Evolutionary conservation across 2,113 vertebrate genomes (phyloP), one percentile per base, ranked within the genome.

Genomic region (Arenaria interpres): DNA sequence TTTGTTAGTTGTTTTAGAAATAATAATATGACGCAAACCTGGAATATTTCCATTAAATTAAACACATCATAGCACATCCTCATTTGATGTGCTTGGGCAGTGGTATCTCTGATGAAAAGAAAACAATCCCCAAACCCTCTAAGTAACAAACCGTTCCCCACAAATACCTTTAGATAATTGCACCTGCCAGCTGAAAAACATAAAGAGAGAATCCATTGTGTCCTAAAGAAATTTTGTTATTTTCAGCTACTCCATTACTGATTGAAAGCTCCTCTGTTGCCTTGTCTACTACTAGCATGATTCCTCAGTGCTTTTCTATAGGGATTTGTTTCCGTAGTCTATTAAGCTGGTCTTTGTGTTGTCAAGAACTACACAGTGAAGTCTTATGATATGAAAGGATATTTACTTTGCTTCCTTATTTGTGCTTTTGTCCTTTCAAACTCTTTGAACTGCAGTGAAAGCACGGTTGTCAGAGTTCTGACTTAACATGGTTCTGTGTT

Each of bases 371-470:
- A 87, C 63, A 82, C 25, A 66, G 24, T 59, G 78, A 90, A 91
- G 72, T 80, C 71, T 80, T 85, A 91, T 28, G 73, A 85, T 82
- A 76, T 30, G 63, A 88, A 83, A 79, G 54, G 63, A 63, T 95
- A 88, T 94, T 96, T 95, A 54, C 88, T 95, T 95, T 93, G 18
- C 63, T 88, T 91, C 63, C 45, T 66, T 73, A 69, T 91, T 83
- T 91, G 46, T 91, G 39, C 50, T 84, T 82, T 71, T 84, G 67
- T 91, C 82, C 46, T 80, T 83, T 87, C 53, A 80, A 67, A 64
- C 41, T 90, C 91, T 97, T 95, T 84, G 95, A 95, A 90, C 92
- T 89, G 50, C 92, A 96, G 87, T 97, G 94, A 97, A 96, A 96
- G 19, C 69, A 81, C 24, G 7, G 15, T 88, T 91, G 90, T 97